Conservation (phyloP, 2,113 vertebrate species). For the Oostethus manadensis region DNA sequence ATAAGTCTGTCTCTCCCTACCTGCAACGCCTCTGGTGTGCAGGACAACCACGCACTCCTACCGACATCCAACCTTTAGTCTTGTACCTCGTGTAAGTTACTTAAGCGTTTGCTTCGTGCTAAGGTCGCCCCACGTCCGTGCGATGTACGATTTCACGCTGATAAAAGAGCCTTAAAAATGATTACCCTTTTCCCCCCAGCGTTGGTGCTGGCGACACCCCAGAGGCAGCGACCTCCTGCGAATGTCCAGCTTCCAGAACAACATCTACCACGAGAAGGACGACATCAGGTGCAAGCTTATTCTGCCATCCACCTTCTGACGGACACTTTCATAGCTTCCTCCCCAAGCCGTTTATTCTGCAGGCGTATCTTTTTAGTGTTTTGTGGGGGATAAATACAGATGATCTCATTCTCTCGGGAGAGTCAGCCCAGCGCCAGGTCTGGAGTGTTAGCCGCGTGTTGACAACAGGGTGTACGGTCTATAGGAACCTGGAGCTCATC, state of each 20-base stretch:
- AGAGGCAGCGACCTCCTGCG: conserved; percentile 83
- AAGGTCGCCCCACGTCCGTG: not conserved
- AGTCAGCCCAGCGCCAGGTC: not conserved
- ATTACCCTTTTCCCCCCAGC: conserved; percentile 61
- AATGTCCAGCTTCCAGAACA: conserved; percentile 81
- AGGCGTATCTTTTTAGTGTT: not conserved
- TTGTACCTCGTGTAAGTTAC: too few relatives aligned
- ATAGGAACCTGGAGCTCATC: conserved; percentile 80
- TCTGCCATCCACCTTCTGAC: not conserved
- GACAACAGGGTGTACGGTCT: conserved; percentile 12
- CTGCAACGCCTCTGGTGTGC: too few relatives aligned
- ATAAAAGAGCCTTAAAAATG: too few relatives aligned
- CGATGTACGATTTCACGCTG: not conserved
- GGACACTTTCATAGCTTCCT: not conserved
- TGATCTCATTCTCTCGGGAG: not conserved
- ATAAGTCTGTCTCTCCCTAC: too few relatives aligned
- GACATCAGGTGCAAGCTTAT: conserved; percentile 76
- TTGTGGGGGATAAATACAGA: not conserved
- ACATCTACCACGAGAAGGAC: conserved; percentile 88
- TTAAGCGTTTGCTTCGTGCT: not conserved
- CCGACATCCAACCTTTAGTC: too few relatives aligned
- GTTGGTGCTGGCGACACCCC: conserved; percentile 86
- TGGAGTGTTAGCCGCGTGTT: not conserved
- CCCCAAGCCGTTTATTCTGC: too few relatives aligned
- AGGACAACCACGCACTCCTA: too few relatives aligned